Evolutionary conservation across 1,140 invertebrate species (phyloP).

Genomic region (Phortica variegata): DNA sequence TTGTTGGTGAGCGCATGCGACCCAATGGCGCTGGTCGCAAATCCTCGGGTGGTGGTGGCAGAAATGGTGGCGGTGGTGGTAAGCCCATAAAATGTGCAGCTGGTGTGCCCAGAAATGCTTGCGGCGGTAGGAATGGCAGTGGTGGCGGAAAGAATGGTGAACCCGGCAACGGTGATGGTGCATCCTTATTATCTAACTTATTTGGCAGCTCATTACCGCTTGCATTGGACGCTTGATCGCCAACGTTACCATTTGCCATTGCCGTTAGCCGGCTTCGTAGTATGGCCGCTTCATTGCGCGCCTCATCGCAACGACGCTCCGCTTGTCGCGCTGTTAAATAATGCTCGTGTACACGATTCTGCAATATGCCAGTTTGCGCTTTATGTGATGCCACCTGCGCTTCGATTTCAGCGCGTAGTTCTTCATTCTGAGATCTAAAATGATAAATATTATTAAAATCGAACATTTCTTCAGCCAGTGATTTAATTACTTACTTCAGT

Average conservation of each 20-base stretch:
- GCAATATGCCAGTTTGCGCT: constrained; percentile 70
- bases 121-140: constrained; percentile 59
- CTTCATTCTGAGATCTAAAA: constrained; percentile 68
- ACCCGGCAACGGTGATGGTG: constrained; percentile 34
- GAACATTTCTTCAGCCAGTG: not conserved
- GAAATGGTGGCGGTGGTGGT: constrained; percentile 59
- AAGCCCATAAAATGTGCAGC: constrained; percentile 57
- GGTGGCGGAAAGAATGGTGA: constrained; percentile 51
- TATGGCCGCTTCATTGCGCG: constrained; percentile 71
- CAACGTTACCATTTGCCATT: constrained; percentile 38
- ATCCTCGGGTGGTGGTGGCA: constrained; percentile 60
- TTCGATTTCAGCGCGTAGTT: constrained; percentile 74
- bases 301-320: constrained; percentile 74
- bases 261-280: constrained; percentile 70
- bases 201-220: not conserved
- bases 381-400: constrained; percentile 78
- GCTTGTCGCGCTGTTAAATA: constrained; percentile 75
- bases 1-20: constrained; percentile 65
- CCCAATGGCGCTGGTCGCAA: constrained; percentile 66
- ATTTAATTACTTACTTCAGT: constrained; percentile 66
- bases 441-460: constrained; percentile 3
- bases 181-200: constrained; percentile 26
- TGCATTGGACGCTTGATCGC: constrained; percentile 9
- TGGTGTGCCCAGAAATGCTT: constrained; percentile 60
- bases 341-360: constrained; percentile 76